phyloP scores from a whole-genome alignment of 2,797 vertebrate species.

The Siniperca undulata region DNA sequence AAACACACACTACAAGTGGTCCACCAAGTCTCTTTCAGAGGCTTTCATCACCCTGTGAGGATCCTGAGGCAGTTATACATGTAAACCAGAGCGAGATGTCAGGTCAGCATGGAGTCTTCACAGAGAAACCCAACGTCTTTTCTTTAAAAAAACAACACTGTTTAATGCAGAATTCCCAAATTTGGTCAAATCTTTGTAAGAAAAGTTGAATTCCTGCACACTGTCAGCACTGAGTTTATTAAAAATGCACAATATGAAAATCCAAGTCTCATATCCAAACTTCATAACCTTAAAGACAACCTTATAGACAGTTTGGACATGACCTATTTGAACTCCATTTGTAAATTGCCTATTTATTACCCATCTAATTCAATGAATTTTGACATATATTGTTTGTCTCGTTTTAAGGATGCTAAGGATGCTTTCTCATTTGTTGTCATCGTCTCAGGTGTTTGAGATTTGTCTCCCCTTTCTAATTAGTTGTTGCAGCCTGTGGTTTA shows the following conservation, averaged over 20 bases:
- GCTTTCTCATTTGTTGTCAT: neutral
- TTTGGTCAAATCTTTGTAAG: neutral
- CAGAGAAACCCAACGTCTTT: neutral
- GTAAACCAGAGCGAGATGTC: constrained; percentile 28
- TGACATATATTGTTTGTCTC: neutral
- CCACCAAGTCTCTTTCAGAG: constrained; percentile 50
- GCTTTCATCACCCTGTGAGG: constrained; percentile 63
- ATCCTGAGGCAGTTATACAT: constrained; percentile 30
- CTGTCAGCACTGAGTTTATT: neutral
- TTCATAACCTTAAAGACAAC: too few species aligned
- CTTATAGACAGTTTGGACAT: neutral
- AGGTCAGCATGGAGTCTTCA: constrained; percentile 22
- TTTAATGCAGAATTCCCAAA: neutral
- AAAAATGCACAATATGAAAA: neutral
- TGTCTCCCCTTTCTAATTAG: neutral
- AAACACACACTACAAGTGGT: neutral
- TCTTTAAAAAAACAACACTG: constrained; percentile 12
- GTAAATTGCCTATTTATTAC: neutral
- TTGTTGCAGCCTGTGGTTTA: neutral
- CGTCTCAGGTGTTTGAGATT: neutral
- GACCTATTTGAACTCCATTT: neutral
- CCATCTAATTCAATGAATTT: neutral
- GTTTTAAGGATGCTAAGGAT: neutral
- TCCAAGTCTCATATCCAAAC: neutral
- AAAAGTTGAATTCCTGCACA: neutral